Evolutionary conservation across 2,797 vertebrate genomes (phyloP), one percentile per base, ranked within the genome.

Genomic region (Gouania willdenowi): DNA sequence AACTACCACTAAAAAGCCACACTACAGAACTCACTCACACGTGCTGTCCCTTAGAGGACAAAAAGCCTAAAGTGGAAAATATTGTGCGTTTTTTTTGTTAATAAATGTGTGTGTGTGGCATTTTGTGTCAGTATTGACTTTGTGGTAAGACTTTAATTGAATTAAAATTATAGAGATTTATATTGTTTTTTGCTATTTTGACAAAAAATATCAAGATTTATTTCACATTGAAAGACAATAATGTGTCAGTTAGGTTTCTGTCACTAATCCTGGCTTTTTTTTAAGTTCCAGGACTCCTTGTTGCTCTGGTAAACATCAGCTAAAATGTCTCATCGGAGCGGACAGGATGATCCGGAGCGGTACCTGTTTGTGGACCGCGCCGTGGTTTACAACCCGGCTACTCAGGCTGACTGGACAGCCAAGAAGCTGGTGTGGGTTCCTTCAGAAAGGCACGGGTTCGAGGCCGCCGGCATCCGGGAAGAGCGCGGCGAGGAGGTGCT

Each of bases 361-460:
- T 98, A 98, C 81, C 92, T 98, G 77, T 98, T 96, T 1, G 95
- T 98, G 83, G 95, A 98, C 58, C 92, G 94, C 65, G 94, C 94
- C 19, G 92, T 97, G 38, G 93, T 98, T 41, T 97, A 95, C 86
- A 98, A 98, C 85, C 94, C 94, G 19, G 94, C 94, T 77, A 93
- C 94, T 0, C 95, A 98, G 86, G 95, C 95, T 0, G 95, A 98
- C 66, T 98, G 95, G 94, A 97, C 94, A 2, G 95, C 95, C 38
- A 98, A 97, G 59, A 97, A 95, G 67, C 74, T 98, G 66, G 94
- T 98, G 61, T 98, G 95, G 95, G 86, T 98, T 41, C 95, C 95
- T 1, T 98, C 95, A 0, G 95, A 98, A 64, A 91, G 94, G 44
- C 93, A 97, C 33, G 95, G 95, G 21, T 98, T 98, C 4, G 95